Evolutionary conservation across 2,113 vertebrate species (phyloP), one percentile per base, ranked within the genome.

Genomic region (Abramis brama): DNA sequence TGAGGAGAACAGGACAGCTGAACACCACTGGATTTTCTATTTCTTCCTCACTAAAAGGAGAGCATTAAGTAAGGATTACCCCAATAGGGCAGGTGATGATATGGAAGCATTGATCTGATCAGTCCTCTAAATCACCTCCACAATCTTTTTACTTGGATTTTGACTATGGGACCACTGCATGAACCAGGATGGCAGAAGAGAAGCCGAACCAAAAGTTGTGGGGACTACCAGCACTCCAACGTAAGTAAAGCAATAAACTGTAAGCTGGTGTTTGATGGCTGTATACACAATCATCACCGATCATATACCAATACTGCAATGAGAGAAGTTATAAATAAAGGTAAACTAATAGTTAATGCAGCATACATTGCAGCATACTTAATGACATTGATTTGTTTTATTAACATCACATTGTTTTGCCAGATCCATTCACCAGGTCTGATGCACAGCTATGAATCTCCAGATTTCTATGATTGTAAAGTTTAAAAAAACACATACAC

Each of bases 141-240:
- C 21, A 25, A 6, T 17, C 50, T 36, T 27, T 45, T 43, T 45
- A 47, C 36, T 6, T 68, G 45, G 17, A 57, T 55, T 39, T 45
- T 80, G 27, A 70, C 50, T 25, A 43, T 80, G 84, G 77, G 81
- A 52, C 30, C 81, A 17, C 33, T 45, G 55, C 36, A 79, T 47
- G 77, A 80, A 11, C 36, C 66, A 19, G 64, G 57, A 59, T 45
- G 68, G 77, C 64, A 79, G 55, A 60, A 62, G 15, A 86, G 84
- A 62, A 45, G 36, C 60, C 64, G 66, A 73, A 71, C 39, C 25
- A 79, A 17, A 60, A 86, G 77, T 79, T 86, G 84, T 80, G 76
- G 52, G 39, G 77, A 86, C 17, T 60, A 45, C 50, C 45, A 71
- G 9, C 10, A 27, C 23, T 80, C 64, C 7, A 80, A 36, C 5